A percentile compares a stretch with the other conserved stretches of the same genome.
These are phyloP conservation scores for Oenanthe melanoleuca DNA, from an alignment of 2,113 vertebrate species.

Conservation along the genomic window DNA sequence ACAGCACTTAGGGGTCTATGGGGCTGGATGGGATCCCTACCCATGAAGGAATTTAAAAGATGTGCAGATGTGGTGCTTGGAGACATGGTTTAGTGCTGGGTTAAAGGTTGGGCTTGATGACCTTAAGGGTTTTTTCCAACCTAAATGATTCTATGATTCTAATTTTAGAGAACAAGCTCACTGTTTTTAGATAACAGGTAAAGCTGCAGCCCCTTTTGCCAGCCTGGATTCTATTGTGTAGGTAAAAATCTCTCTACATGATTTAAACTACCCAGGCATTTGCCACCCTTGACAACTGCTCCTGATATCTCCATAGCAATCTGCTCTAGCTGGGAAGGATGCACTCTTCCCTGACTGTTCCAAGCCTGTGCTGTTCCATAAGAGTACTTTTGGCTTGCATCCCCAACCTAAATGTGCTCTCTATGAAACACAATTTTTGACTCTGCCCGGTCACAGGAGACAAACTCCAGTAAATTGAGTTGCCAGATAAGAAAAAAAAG, in stretches of 20 bases:
- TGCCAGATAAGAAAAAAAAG: background rate
- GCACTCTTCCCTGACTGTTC: background rate
- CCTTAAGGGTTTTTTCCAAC: background rate
- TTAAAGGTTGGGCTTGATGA: background rate
- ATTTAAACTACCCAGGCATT: background rate
- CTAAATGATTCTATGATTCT: background rate
- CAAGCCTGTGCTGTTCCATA: background rate
- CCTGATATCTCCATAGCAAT: conserved; percentile 3
- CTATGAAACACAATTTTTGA: background rate
- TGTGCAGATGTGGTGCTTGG: background rate
- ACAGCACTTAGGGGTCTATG: background rate
- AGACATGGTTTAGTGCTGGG: background rate
- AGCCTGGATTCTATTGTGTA: background rate
- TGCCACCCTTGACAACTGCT: background rate
- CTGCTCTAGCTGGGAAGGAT: background rate
- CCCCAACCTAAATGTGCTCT: background rate
- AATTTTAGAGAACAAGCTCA: background rate
- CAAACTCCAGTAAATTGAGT: background rate
- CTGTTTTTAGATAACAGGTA: background rate
- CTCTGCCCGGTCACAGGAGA: background rate
- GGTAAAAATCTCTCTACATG: background rate
- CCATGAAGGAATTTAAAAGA: background rate
- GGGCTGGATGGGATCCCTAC: background rate
- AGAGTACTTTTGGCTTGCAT: background rate
- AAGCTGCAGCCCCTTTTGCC: background rate